A percentile compares a stretch with the other conserved stretches of the same genome.
Evolutionary conservation across 2,113 vertebrate genomes (phyloP).

Genomic region (Athene noctua): DNA sequence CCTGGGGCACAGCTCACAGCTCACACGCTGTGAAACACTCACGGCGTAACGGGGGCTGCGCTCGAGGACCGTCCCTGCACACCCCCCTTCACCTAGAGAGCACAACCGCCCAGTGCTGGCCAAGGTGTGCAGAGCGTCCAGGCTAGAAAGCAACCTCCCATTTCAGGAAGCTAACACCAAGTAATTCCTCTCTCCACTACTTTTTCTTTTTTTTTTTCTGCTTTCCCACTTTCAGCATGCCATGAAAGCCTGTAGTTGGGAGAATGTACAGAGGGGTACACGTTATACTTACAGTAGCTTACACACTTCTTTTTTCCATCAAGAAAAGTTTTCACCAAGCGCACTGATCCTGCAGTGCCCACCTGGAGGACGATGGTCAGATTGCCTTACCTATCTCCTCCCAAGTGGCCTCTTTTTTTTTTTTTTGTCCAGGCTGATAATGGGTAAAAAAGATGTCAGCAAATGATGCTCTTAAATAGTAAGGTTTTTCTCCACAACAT

Average conservation of each 20-base stretch:
- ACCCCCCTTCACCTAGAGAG: not conserved
- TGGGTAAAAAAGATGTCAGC: not conserved
- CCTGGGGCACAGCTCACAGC: not conserved
- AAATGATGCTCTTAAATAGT: not conserved
- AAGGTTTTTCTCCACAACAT: not conserved
- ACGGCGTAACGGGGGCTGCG: not conserved
- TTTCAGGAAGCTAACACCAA: not conserved
- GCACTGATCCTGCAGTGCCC: not conserved
- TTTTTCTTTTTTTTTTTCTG: not conserved
- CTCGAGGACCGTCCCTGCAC: not conserved
- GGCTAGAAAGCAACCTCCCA: not conserved
- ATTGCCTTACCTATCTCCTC: not conserved
- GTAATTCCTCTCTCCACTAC: not conserved
- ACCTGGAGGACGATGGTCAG: fast-evolving
- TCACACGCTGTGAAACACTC: not conserved
- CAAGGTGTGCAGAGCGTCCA: not conserved
- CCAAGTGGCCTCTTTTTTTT: not conserved
- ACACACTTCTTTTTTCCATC: not conserved
- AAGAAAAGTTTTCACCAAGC: not conserved
- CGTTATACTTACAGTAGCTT: not conserved
- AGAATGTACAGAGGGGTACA: not conserved
- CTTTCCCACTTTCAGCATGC: not conserved
- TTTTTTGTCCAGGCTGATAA: not conserved
- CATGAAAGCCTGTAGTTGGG: not conserved
- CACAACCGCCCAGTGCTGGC: not conserved